Conservation (phyloP, 2,888 invertebrate genomes). For the Autographa pulchrina region DNA sequence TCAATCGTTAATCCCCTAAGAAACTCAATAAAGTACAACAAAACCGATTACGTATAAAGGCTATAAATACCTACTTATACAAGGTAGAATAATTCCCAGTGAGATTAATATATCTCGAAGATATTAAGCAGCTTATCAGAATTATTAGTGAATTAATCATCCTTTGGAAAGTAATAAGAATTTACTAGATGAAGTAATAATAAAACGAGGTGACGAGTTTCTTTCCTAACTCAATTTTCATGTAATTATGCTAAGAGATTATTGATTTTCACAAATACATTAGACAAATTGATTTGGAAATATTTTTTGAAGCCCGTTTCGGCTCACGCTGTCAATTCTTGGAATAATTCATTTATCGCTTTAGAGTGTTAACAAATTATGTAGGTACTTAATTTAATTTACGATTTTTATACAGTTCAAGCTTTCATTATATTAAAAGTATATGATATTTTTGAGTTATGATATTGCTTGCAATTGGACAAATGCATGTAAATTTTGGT, state of each 20-base stretch:
- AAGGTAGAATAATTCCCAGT: slow-evolving; percentile 14
- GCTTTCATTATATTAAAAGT: no score
- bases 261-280: slow-evolving; percentile 8
- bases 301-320: not conserved
- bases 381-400: no score
- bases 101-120: slow-evolving; percentile 10
- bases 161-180: slow-evolving; percentile 5
- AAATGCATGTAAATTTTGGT: no score
- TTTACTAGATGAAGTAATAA: not conserved
- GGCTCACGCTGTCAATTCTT: not conserved
- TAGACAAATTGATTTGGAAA: slow-evolving; percentile 1
- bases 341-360: not conserved
- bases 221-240: not conserved
- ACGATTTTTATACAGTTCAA: no score
- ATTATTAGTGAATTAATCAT: slow-evolving; percentile 15
- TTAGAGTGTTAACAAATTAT: not conserved
- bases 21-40: not conserved
- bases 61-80: not conserved
- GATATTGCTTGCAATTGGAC: no score
- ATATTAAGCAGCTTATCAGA: slow-evolving; percentile 18
- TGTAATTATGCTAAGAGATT: slow-evolving; percentile 9
- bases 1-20: not conserved
- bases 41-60: not conserved
- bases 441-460: no score
- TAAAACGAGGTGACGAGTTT: slow-evolving; percentile 6